Evolutionary conservation across 2,113 vertebrate genomes (phyloP).

Genomic region (Colaptes auratus): DNA sequence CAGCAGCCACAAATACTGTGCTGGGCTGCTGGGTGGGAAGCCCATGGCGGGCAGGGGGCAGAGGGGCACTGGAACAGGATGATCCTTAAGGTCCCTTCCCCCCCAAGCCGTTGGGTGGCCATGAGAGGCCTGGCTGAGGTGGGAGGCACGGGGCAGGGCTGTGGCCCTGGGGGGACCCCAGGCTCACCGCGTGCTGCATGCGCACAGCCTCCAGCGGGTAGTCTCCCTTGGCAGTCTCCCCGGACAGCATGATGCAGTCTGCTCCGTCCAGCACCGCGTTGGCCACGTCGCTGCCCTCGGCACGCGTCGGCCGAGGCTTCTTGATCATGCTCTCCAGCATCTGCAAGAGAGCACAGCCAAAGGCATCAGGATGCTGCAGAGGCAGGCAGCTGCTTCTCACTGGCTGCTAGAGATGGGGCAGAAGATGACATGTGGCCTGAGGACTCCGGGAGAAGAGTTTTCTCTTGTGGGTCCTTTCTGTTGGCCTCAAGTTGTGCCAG

Average conservation of each 20-base stretch:
- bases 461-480: neutral
- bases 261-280: constrained; percentile 96
- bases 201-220: constrained; percentile 94
- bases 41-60: too few relatives aligned
- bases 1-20: neutral
- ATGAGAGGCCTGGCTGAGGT: neutral
- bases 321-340: constrained; percentile 99
- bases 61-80: too few relatives aligned
- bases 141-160: too few relatives aligned
- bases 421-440: neutral
- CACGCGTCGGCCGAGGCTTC: constrained; percentile 94
- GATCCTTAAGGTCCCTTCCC: too few relatives aligned
- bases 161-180: too few relatives aligned
- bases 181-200: constrained; percentile 91
- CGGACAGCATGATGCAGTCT: constrained; percentile 97
- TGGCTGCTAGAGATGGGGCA: neutral
- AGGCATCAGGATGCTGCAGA: neutral
- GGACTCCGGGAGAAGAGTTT: neutral
- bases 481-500: too few relatives aligned
- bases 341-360: constrained; percentile 63
- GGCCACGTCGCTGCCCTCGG: constrained; percentile 94
- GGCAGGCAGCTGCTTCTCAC: neutral
- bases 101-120: too few relatives aligned
- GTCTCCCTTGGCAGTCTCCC: constrained; percentile 97
- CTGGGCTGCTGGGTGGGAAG: neutral